Evolutionary conservation across 2,888 invertebrate genomes (phyloP), one percentile per base, ranked within the genome.

Genomic region (Isotomurus palustris): DNA sequence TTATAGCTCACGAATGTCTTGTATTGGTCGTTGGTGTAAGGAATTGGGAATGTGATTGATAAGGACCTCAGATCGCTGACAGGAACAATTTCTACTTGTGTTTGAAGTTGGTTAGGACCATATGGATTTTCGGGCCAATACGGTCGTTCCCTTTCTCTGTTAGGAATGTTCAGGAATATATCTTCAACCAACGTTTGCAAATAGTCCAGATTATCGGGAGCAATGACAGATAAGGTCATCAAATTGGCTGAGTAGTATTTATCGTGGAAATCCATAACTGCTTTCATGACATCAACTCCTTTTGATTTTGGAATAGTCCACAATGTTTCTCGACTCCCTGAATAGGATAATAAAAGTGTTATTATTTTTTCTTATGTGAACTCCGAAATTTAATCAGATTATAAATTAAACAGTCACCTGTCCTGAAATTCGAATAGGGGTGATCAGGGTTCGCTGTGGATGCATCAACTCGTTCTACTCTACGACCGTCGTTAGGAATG

Each of bases 401-500:
- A 32, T 14, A 32, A n/a, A 19, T 17, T 35, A 41, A n/a, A n/a
- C 57, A 58, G 51, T 64, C 73, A 84, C 91, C 93, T 58, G 93
- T 92, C 43, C 93, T 92, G 78, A 97, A 99, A 77, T 94, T 94
- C 72, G 86, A 86, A 75, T 84, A 95, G 0, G 90, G 85, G 78
- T 97, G 96, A 3, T 78, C 78, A 0, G 83, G 80, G 69, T 85
- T 81, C 0, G 88, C 84, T 0, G 88, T 83, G 68, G 87, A 84
- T 74, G 88, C 88, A 72, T 93, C 90, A 8, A 97, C 79, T 77
- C 94, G 95, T 74, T 87, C 83, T 51, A 91, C 77, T n/a, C 96
- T 78, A 93, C 95, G 93, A 0, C 82, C 78, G 78, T 99, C 97
- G 61, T 83, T 87, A 3, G 85, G 82, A 6, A 91, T 75, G 78